Percentiles rank a stretch among this genome's conserved stretches.
Conservation (phyloP, 2,113 vertebrate genomes). For the Rynchops niger region DNA sequence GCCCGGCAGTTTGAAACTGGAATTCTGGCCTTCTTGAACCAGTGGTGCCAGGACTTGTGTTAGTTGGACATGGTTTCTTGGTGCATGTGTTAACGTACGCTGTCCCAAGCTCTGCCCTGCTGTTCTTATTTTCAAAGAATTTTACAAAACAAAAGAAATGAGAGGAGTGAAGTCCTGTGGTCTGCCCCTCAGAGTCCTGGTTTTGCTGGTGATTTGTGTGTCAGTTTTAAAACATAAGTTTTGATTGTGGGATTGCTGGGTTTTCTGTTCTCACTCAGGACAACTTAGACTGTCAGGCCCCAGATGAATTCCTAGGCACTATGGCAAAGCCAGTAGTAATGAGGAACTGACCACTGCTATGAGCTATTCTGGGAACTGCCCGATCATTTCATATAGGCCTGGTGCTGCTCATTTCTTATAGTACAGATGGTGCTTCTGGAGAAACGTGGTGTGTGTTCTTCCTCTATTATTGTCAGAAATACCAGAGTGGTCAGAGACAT, state of each 20-base stretch:
- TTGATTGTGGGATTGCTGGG: background rate
- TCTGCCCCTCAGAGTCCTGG: background rate
- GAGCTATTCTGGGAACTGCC: background rate
- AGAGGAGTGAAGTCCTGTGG: background rate
- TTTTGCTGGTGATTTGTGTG: constrained; percentile 12
- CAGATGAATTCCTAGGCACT: background rate
- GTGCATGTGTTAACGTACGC: background rate
- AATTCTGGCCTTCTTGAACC: background rate
- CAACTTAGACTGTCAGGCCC: background rate
- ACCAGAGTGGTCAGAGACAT: background rate
- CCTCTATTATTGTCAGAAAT: background rate
- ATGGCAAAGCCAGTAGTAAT: background rate
- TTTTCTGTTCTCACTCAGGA: background rate
- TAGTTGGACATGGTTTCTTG: background rate
- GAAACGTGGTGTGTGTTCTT: background rate
- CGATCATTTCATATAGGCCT: background rate
- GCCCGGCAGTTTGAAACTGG: background rate
- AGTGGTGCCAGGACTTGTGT: background rate
- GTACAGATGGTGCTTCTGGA: background rate
- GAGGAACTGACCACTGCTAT: background rate
- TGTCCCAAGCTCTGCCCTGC: background rate
- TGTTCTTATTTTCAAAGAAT: background rate
- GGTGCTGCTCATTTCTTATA: background rate
- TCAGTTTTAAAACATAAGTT: background rate
- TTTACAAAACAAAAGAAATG: background rate